Conservation (phyloP, 2,113 vertebrate genomes). For the Catagonus wagneri region DNA sequence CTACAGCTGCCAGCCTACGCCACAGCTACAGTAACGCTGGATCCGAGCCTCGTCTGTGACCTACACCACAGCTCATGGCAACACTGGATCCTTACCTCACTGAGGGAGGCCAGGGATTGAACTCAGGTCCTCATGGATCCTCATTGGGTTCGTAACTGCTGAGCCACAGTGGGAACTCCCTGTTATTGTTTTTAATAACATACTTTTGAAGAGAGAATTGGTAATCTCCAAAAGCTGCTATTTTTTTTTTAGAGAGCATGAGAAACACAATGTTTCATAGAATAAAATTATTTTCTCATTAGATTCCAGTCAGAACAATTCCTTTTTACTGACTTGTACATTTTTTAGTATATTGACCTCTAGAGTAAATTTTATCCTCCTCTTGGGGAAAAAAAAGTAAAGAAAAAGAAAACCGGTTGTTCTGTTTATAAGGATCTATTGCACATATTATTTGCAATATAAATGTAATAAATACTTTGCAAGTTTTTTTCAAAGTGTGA, state of each 20-base stretch:
- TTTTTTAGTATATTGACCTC: conserved; percentile 38
- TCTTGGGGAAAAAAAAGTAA: not conserved
- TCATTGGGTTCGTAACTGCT: no score
- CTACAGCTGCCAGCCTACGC: no score
- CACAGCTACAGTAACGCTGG: no score
- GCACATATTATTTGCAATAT: conserved; percentile 1
- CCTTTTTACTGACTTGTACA: not conserved
- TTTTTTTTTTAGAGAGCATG: conserved; percentile 6
- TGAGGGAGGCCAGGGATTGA: no score
- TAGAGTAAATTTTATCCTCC: conserved; percentile 39
- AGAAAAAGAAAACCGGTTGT: not conserved
- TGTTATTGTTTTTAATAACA: not conserved
- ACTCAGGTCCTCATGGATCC: no score
- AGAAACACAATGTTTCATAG: conserved; percentile 10
- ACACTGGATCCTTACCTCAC: no score
- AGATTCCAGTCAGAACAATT: conserved; percentile 41
- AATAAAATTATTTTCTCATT: conserved; percentile 34
- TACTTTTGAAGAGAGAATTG: not conserved
- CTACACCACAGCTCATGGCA: no score
- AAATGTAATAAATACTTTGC: not conserved
- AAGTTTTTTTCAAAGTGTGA: not conserved
- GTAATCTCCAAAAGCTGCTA: not conserved
- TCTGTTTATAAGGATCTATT: conserved; percentile 46
- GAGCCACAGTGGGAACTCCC: no score
- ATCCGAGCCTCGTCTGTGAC: no score